Percentiles rank a stretch among this genome's conserved stretches.
phyloP scores from a whole-genome alignment of 2,888 invertebrate species.

The Elgonia sp. region DNA sequence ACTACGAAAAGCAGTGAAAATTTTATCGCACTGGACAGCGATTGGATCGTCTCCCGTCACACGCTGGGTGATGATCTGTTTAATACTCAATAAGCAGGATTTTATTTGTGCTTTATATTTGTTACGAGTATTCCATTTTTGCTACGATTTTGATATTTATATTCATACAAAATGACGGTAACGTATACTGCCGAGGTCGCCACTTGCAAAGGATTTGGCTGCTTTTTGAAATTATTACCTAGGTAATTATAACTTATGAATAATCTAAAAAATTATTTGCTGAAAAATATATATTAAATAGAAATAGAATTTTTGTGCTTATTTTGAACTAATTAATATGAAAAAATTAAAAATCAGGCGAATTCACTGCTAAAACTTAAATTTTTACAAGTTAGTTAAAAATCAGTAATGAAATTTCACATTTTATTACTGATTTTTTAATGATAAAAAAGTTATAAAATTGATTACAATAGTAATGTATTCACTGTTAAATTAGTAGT shows the following conservation, averaged over 20 bases:
- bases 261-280: neutral
- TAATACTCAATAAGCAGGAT: constrained; percentile 11
- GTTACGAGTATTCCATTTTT: neutral
- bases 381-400: no score
- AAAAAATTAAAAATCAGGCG: no score
- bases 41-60: constrained; percentile 20
- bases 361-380: no score
- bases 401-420: no score
- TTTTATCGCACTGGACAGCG: neutral
- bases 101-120: constrained; percentile 36
- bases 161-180: constrained; percentile 90
- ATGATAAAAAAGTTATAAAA: no score
- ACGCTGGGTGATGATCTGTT: constrained; percentile 15
- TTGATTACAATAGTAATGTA: no score
- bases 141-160: constrained; percentile 1
- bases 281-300: neutral
- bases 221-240: constrained; percentile 94
- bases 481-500: no score
- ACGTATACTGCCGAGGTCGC: constrained; percentile 95
- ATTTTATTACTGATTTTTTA: no score
- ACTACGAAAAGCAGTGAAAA: constrained; percentile 16
- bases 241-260: constrained; percentile 88
- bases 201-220: constrained; percentile 94
- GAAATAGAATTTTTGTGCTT: no score
- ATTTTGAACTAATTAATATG: no score